phyloP scores from a whole-genome alignment of 2,113 vertebrate species.

The Chloroceryle aenea region DNA sequence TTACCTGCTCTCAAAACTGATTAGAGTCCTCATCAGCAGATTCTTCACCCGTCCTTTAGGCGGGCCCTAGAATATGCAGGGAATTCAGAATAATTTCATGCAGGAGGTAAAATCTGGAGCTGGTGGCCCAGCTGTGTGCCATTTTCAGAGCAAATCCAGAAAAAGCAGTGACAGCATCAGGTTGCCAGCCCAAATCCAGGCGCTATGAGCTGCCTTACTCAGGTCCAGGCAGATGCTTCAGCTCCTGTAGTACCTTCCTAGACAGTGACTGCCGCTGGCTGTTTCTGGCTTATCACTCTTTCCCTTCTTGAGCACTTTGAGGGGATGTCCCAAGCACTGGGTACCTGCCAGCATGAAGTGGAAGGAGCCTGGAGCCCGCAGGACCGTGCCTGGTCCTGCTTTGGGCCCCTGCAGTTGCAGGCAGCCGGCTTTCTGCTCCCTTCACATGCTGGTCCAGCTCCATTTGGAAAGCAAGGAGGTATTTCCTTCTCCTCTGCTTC shows the following conservation, averaged over 20 bases:
- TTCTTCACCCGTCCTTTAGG: slow-evolving; percentile 32
- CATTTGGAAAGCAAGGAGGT: background rate
- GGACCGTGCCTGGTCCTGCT: background rate
- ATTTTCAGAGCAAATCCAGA: background rate
- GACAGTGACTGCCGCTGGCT: fast-evolving
- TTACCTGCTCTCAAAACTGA: slow-evolving; percentile 68
- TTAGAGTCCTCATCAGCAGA: slow-evolving; percentile 61
- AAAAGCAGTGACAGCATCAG: background rate
- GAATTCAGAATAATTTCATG: slow-evolving; percentile 16
- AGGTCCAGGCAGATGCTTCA: background rate
- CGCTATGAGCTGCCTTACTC: background rate
- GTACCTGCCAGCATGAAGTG: background rate
- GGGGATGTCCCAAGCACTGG: background rate
- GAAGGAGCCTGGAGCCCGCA: background rate
- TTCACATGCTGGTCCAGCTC: background rate
- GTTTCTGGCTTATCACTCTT: background rate
- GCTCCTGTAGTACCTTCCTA: background rate
- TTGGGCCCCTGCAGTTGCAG: background rate
- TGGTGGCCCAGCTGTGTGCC: background rate
- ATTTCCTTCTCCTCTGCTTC: background rate
- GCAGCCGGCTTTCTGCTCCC: background rate
- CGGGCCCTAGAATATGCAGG: background rate
- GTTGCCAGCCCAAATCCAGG: background rate
- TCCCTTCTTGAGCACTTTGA: background rate
- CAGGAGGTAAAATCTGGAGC: slow-evolving; percentile 10